These are phyloP conservation scores for Diadema setosum DNA, from an alignment of 35 echinoderm and acorn worm species.

Conservation along the genomic window DNA sequence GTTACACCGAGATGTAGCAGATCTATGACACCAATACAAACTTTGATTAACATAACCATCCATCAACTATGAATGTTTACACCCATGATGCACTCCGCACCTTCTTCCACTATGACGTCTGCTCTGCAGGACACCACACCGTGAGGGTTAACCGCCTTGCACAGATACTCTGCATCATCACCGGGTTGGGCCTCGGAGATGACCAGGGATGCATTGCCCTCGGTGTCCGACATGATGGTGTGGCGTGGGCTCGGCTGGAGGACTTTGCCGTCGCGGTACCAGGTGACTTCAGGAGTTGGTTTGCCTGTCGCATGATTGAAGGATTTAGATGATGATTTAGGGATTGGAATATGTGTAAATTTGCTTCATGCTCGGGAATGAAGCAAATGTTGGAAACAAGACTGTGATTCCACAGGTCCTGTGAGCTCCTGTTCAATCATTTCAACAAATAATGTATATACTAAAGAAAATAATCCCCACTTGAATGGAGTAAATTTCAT, in stretches of 20 bases:
- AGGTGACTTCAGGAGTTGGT: constrained; percentile 36
- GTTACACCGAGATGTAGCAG: no score
- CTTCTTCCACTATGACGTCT: constrained; percentile 85
- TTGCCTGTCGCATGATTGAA: background rate
- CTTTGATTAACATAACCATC: no score
- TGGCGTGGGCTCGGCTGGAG: constrained; percentile 57
- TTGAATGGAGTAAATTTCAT: no score
- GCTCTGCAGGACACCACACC: constrained; percentile 78
- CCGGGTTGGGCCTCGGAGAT: constrained; percentile 77
- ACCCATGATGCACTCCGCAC: background rate
- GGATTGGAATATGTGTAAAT: no score
- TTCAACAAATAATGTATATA: no score
- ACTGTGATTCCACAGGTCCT: no score
- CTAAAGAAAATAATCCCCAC: no score
- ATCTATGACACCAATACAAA: no score
- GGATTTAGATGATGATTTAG: no score
- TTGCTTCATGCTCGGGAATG: no score
- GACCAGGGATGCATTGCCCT: constrained; percentile 74
- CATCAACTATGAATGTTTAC: background rate
- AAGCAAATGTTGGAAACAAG: no score
- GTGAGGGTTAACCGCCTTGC: constrained; percentile 87
- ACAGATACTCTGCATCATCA: constrained; percentile 96
- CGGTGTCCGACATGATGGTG: constrained; percentile 58
- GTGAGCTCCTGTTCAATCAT: no score
- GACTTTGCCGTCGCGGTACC: constrained; percentile 91